Conservation (phyloP, 2,797 vertebrate species). For the Monodelphis domestica region DNA sequence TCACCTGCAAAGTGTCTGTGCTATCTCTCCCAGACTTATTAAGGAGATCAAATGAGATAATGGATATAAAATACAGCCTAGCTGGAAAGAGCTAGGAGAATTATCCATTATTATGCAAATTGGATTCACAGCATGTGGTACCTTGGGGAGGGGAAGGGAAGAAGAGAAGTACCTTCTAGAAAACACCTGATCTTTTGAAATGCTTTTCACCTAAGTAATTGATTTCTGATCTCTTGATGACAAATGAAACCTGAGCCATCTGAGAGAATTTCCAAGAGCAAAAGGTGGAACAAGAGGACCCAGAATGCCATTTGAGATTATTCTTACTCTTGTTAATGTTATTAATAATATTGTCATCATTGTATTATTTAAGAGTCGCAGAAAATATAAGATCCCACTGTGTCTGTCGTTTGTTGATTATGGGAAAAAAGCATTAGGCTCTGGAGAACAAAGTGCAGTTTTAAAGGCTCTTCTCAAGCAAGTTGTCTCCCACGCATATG, state of each 20-base stretch:
- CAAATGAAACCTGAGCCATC: not conserved
- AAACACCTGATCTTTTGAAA: not conserved
- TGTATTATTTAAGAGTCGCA: not conserved
- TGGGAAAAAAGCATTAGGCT: not conserved
- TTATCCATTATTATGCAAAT: not conserved
- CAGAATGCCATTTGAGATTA: not conserved
- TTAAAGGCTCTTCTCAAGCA: not conserved
- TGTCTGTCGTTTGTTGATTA: not conserved
- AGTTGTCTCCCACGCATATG: not conserved
- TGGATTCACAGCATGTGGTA: not conserved
- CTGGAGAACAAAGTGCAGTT: not conserved
- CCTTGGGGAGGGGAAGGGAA: not conserved
- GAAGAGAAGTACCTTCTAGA: not conserved
- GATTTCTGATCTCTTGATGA: not conserved
- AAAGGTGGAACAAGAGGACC: not conserved
- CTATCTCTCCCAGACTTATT: not conserved
- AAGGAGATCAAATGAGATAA: not conserved
- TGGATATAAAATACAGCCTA: not conserved
- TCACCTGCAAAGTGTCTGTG: conserved; percentile 17
- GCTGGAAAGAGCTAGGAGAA: not conserved
- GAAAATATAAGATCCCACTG: not conserved
- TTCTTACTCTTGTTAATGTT: not conserved
- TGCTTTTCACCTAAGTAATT: not conserved
- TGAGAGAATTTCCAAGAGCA: not conserved
- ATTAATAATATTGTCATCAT: not conserved